Percentiles rank a stretch among this genome's conserved stretches.
These are phyloP conservation scores for Xestia c-nigrum DNA, from an alignment of 2,888 invertebrate species.

Conservation along the genomic window DNA sequence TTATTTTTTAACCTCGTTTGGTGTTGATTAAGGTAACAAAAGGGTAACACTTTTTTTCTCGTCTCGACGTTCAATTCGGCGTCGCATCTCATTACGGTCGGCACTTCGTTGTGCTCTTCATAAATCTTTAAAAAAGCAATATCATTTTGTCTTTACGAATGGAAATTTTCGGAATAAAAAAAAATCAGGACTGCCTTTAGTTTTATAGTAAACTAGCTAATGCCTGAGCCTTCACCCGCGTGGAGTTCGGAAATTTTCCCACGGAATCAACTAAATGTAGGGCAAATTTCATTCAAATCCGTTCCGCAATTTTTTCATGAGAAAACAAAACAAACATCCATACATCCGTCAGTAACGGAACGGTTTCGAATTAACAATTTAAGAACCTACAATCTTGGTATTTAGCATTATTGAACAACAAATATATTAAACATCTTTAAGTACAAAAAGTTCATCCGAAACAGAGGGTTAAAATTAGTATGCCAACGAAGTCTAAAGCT, in stretches of 20 bases:
- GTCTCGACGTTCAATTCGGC: conserved; percentile 3
- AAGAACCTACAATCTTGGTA: neutral
- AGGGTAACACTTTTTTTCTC: neutral
- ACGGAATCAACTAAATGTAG: neutral
- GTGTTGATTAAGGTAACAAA: conserved; percentile 29
- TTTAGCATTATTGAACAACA: neutral
- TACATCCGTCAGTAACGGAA: neutral
- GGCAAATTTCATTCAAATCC: neutral
- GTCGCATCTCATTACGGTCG: neutral
- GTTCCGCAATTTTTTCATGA: neutral
- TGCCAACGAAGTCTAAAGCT: neutral
- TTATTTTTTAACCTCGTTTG: conserved; percentile 22
- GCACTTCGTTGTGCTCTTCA: neutral
- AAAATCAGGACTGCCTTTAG: neutral
- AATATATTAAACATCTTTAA: neutral
- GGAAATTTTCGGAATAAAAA: neutral
- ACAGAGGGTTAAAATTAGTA: neutral
- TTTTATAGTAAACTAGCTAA: neutral
- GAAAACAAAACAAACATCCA: neutral
- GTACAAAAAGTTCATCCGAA: neutral
- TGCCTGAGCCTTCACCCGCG: too few species aligned
- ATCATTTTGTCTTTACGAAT: neutral
- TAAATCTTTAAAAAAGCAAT: conserved; percentile 1
- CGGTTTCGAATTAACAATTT: neutral
- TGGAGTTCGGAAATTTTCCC: neutral